phyloP scores from a whole-genome alignment of 2,113 vertebrate species.

The Hucho hucho region DNA sequence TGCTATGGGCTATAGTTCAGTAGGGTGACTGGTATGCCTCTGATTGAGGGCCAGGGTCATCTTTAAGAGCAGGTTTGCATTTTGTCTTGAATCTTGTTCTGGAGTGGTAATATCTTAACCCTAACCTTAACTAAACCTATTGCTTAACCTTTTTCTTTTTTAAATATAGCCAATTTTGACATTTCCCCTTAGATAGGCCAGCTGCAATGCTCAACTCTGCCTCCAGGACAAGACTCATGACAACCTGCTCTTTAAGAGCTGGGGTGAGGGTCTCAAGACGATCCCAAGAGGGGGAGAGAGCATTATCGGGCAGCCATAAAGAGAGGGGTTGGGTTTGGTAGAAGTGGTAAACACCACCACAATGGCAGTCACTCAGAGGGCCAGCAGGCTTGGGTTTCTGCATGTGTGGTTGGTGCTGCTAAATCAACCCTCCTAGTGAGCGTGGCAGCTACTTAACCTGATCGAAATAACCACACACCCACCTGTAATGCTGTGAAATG shows the following conservation, averaged over 20 bases:
- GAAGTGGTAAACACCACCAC: neutral
- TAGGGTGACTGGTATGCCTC: too few species aligned
- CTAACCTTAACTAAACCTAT: too few species aligned
- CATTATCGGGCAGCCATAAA: constrained; percentile 21
- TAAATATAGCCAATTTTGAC: too few species aligned
- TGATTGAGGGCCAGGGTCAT: neutral
- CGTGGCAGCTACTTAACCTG: neutral
- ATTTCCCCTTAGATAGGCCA: too few species aligned
- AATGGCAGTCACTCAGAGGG: neutral
- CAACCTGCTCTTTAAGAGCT: neutral
- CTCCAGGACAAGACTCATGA: too few species aligned
- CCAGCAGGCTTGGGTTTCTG: constrained; percentile 38
- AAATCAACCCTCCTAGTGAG: neutral
- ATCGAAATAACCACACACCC: neutral
- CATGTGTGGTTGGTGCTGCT: neutral
- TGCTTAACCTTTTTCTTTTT: too few species aligned
- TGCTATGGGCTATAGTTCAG: too few species aligned
- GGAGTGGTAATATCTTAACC: too few species aligned
- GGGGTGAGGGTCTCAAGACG: constrained; percentile 3
- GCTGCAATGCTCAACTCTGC: too few species aligned
- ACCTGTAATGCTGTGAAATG: neutral
- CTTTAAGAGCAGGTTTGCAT: neutral
- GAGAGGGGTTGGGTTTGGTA: neutral
- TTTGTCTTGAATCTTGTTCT: too few species aligned
- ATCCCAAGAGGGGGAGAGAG: constrained; percentile 11